Conservation (phyloP, 2,888 invertebrate species). For the Dryocosmus kuriphilus region DNA sequence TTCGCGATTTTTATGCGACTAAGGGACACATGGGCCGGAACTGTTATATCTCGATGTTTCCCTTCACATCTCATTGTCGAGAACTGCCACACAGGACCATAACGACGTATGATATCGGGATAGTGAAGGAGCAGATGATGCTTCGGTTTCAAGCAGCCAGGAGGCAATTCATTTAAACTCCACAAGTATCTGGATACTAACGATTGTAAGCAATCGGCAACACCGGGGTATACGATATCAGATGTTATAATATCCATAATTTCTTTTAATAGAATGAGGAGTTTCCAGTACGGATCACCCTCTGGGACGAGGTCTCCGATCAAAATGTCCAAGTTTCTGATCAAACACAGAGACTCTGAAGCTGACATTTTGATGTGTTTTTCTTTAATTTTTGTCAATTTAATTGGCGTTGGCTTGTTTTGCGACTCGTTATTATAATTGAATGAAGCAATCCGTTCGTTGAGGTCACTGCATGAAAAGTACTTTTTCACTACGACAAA, state of each 20-base stretch:
- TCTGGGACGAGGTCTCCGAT: slow-evolving; percentile 48
- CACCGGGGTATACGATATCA: slow-evolving; percentile 42
- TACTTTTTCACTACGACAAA: slow-evolving; percentile 3
- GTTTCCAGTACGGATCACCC: slow-evolving; percentile 49
- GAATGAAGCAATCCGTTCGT: too few species aligned
- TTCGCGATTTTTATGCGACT: slow-evolving; percentile 49
- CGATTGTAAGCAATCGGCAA: slow-evolving; percentile 44
- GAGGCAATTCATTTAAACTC: slow-evolving; percentile 49
- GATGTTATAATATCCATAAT: slow-evolving; percentile 54
- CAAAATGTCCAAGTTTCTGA: slow-evolving; percentile 51
- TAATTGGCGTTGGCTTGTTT: background rate
- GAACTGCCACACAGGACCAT: slow-evolving; percentile 49
- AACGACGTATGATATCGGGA: slow-evolving; percentile 44
- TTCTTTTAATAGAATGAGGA: slow-evolving; percentile 51
- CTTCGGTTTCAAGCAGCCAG: slow-evolving; percentile 53
- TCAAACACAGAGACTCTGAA: slow-evolving; percentile 47
- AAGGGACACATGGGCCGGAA: slow-evolving; percentile 43
- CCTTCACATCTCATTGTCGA: slow-evolving; percentile 54
- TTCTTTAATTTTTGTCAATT: slow-evolving; percentile 11
- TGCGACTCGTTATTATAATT: background rate
- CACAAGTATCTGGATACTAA: slow-evolving; percentile 50
- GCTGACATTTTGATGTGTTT: slow-evolving; percentile 51
- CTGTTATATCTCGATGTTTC: slow-evolving; percentile 52
- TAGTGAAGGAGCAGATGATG: slow-evolving; percentile 57
- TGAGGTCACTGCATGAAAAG: too few species aligned